Evolutionary conservation across 2,113 vertebrate genomes (phyloP).

Genomic region (Paradoxurus hermaphroditus): DNA sequence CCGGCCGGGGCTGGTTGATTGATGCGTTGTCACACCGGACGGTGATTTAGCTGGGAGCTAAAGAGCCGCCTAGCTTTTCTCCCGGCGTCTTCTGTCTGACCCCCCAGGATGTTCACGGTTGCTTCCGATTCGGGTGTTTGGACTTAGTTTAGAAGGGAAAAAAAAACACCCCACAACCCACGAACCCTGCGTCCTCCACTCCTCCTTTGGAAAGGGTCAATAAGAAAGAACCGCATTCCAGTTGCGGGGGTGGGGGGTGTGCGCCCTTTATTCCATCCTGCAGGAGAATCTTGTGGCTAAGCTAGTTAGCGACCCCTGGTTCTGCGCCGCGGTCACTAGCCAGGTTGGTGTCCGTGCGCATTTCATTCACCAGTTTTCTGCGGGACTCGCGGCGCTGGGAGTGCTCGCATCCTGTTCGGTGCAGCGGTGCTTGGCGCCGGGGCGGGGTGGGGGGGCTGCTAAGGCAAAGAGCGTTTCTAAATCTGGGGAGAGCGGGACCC

Average conservation of each 20-base stretch:
- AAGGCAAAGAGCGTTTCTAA: background rate
- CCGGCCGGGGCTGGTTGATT: background rate
- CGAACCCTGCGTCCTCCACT: background rate
- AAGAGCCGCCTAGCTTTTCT: background rate
- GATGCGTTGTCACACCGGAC: conserved; percentile 40
- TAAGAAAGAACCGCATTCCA: background rate
- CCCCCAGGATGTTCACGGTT: conserved; percentile 2
- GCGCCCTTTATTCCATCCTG: background rate
- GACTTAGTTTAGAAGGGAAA: conserved; percentile 37
- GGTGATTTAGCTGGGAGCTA: conserved; percentile 56
- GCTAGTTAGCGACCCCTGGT: conserved; percentile 55
- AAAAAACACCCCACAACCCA: background rate
- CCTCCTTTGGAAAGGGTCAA: background rate
- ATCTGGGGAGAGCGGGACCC: background rate
- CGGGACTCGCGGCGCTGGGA: conserved; percentile 29
- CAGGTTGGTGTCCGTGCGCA: conserved; percentile 20
- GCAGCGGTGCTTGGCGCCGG: background rate
- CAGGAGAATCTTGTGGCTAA: background rate
- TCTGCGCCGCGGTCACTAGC: background rate
- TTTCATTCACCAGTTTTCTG: conserved; percentile 66
- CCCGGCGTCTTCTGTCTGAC: background rate
- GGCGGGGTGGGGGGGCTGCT: background rate
- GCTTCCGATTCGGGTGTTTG: conserved; percentile 35
- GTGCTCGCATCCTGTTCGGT: background rate
- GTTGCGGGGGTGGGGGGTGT: background rate